Percentiles rank a stretch among this genome's conserved stretches.
Conservation (phyloP, 92 coral and sea anemone species). For the Bergia sp. region DNA sequence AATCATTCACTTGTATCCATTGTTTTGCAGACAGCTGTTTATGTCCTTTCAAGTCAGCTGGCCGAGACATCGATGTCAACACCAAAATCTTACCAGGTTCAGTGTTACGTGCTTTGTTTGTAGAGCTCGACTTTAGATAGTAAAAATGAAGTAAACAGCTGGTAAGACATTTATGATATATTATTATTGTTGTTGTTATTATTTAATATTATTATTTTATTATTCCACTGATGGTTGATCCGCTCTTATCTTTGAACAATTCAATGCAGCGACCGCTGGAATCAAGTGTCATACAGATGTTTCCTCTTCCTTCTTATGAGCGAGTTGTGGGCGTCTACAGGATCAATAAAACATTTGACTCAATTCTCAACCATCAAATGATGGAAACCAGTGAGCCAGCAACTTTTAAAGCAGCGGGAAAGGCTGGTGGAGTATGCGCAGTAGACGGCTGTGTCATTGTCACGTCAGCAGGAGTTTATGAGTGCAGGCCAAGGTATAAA, state of each 20-base stretch:
- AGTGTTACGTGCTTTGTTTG: neutral
- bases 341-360: conserved; percentile 64
- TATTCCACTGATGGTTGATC: neutral
- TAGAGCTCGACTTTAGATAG: neutral
- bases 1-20: neutral
- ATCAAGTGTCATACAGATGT: conserved; percentile 86
- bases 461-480: conserved; percentile 84
- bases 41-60: conserved; percentile 89
- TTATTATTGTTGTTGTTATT: too few relatives aligned
- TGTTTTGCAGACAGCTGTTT: conserved; percentile 70
- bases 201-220: too few relatives aligned
- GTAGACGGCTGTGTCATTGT: conserved; percentile 90
- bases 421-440: conserved; percentile 42
- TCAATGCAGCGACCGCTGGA: conserved; percentile 65
- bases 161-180: neutral
- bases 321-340: conserved; percentile 79
- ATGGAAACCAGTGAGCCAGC: conserved; percentile 23
- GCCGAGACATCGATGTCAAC: conserved; percentile 84
- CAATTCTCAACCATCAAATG: conserved; percentile 31
- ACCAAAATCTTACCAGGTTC: conserved; percentile 68
- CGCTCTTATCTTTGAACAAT: neutral
- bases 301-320: conserved; percentile 81
- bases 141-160: neutral
- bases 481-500: conserved; percentile 85
- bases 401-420: conserved; percentile 39